Evolutionary conservation across 2,888 invertebrate genomes (phyloP).

Genomic region (Caenorhabditis auriculariae): DNA sequence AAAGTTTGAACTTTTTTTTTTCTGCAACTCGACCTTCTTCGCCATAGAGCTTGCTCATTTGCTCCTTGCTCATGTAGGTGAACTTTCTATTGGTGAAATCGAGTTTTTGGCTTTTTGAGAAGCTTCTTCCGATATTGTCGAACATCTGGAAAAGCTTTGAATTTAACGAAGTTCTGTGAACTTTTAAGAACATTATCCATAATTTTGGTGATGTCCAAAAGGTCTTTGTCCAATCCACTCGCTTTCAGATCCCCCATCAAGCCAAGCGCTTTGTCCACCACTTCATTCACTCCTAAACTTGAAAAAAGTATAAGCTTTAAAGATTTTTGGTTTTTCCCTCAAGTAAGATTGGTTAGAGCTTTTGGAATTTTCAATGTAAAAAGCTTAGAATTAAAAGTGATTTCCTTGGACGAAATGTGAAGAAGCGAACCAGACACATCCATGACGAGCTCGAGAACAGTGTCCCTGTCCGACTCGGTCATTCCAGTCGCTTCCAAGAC

Average conservation of each 20-base stretch:
- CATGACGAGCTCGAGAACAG: constrained; percentile 48
- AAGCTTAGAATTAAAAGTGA: too few relatives aligned
- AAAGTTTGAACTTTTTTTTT: too few relatives aligned
- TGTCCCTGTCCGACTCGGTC: constrained; percentile 23
- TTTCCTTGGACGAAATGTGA: too few relatives aligned
- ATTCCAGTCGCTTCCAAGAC: constrained; percentile 23
- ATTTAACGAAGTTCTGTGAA: too few relatives aligned
- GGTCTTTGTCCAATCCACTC: constrained; percentile 25
- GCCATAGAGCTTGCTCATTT: constrained; percentile 43
- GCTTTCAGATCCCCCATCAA: constrained; percentile 13
- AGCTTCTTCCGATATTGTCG: too few relatives aligned
- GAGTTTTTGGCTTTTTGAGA: constrained; percentile 23
- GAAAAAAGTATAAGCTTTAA: too few relatives aligned
- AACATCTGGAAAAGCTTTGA: too few relatives aligned
- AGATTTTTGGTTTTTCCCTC: too few relatives aligned
- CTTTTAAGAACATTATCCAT: constrained; percentile 10
- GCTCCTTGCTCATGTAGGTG: constrained; percentile 40
- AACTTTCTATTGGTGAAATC: constrained; percentile 40
- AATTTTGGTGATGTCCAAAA: constrained; percentile 20
- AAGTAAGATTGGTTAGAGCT: too few relatives aligned
- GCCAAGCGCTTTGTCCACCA: constrained; percentile 35
- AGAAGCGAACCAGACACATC: constrained; percentile 47
- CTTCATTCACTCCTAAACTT: constrained; percentile 28
- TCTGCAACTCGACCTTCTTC: too few relatives aligned
- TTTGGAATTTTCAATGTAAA: too few relatives aligned